Conservation (phyloP, 2,888 invertebrate species). For the Leptopilina myrica region DNA sequence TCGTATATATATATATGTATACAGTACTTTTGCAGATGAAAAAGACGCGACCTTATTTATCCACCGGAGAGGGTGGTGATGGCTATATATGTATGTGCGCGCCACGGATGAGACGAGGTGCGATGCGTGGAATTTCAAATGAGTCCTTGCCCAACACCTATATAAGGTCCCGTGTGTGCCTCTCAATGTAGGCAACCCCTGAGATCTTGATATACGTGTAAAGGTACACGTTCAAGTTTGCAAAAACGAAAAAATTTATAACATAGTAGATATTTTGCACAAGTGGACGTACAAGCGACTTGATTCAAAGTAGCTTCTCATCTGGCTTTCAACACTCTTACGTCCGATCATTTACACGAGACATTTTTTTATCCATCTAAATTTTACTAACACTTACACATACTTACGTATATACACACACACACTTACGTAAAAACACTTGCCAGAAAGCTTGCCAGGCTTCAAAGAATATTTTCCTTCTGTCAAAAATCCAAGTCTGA, state of each 20-base stretch:
- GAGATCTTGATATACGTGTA: neutral
- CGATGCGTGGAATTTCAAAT: constrained; percentile 22
- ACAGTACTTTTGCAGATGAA: constrained; percentile 28
- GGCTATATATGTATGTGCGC: neutral
- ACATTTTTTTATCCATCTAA: too few relatives aligned
- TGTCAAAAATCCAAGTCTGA: too few relatives aligned
- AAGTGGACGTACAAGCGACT: constrained; percentile 6
- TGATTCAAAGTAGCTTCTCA: constrained; percentile 4
- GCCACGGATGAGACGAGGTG: constrained; percentile 7
- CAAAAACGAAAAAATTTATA: too few relatives aligned
- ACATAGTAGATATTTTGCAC: neutral
- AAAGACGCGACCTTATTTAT: constrained; percentile 40
- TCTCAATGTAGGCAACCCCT: neutral
- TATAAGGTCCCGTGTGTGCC: neutral
- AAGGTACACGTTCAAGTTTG: neutral
- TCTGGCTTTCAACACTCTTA: constrained; percentile 6
- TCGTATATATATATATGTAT: neutral
- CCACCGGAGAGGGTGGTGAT: neutral
- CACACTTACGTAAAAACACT: too few relatives aligned
- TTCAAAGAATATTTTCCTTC: too few relatives aligned
- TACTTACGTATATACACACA: too few relatives aligned
- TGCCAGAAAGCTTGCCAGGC: too few relatives aligned
- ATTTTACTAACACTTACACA: too few relatives aligned
- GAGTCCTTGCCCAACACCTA: constrained; percentile 11
- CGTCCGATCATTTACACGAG: neutral